A percentile compares a stretch with the other conserved stretches of the same genome.
Evolutionary conservation across 1,140 invertebrate species (phyloP).

Genomic region (Zaprionus vittiger): DNA sequence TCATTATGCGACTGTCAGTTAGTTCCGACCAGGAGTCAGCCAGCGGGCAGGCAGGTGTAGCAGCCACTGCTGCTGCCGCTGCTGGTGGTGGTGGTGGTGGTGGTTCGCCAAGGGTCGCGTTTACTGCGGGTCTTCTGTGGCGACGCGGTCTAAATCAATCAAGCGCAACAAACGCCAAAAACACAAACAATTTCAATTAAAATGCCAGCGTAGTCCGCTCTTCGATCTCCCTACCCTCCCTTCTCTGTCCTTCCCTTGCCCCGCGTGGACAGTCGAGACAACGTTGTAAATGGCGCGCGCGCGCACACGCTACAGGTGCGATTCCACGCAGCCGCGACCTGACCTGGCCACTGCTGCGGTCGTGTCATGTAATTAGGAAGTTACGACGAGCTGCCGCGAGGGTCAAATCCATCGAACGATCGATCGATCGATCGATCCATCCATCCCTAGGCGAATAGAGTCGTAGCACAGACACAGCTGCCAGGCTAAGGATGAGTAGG

Average conservation of each 20-base stretch:
- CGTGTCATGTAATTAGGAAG: conserved; percentile 81
- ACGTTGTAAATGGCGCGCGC: conserved; percentile 54
- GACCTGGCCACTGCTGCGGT: conserved; percentile 58
- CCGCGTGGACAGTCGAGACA: conserved; percentile 3
- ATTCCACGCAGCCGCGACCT: conserved; percentile 26
- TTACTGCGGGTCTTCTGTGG: conserved; percentile 61
- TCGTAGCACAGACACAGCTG: conserved; percentile 35
- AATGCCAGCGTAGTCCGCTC: conserved; percentile 52
- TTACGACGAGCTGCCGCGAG: conserved; percentile 49
- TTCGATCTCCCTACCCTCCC: background rate
- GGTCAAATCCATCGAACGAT: conserved; percentile 35
- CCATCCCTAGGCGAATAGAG: conserved; percentile 49
- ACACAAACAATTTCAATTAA: conserved; percentile 74
- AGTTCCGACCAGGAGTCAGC: conserved; percentile 48
- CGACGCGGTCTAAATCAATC: conserved; percentile 74
- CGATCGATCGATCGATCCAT: conserved; percentile 34
- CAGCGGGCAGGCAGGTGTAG: conserved; percentile 75
- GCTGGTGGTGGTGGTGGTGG: conserved; percentile 46
- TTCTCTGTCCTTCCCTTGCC: background rate
- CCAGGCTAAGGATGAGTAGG: background rate
- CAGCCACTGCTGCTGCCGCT: conserved; percentile 8
- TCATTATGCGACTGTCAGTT: conserved; percentile 67
- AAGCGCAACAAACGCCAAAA: conserved; percentile 66
- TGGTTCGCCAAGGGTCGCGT: conserved; percentile 48
- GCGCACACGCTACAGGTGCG: conserved; percentile 46